Percentiles rank a stretch among this genome's conserved stretches.
These are phyloP conservation scores for Lutraria rhynchaena DNA, from an alignment of 1,140 invertebrate species.

Conservation along the genomic window DNA sequence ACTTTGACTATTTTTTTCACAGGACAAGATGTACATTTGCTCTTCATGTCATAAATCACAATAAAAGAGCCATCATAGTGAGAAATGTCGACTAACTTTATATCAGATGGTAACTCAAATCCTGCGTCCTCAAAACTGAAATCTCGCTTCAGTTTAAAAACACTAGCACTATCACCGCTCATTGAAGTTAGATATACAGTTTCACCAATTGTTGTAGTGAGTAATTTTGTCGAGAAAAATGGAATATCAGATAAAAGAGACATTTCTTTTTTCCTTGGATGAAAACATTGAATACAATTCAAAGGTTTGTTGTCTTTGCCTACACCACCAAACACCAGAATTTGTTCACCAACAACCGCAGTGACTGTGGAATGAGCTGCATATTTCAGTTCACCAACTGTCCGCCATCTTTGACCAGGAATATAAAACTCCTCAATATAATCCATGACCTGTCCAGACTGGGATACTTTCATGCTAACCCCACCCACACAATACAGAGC, in stretches of 20 bases:
- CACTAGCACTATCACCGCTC: neutral
- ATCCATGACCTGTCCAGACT: slow-evolving; percentile 20
- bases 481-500: slow-evolving; percentile 28
- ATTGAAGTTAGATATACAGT: slow-evolving; percentile 12
- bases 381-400: slow-evolving; percentile 57
- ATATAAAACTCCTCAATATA: slow-evolving; percentile 62
- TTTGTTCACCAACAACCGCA: slow-evolving; percentile 55
- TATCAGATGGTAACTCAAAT: slow-evolving; percentile 22
- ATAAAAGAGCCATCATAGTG: slow-evolving; percentile 30
- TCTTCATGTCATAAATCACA: slow-evolving; percentile 6
- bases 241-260: slow-evolving; percentile 31
- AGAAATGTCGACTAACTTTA: slow-evolving; percentile 26
- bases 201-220: slow-evolving; percentile 23
- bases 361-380: slow-evolving; percentile 61
- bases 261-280: slow-evolving; percentile 59
- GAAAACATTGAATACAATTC: slow-evolving; percentile 56
- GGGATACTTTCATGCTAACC: slow-evolving; percentile 12
- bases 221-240: neutral
- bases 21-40: neutral
- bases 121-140: slow-evolving; percentile 38
- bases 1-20: slow-evolving; percentile 15
- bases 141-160: slow-evolving; percentile 31
- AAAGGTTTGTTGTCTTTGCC: slow-evolving; percentile 9
- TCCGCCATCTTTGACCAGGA: slow-evolving; percentile 42
- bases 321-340: slow-evolving; percentile 36